Evolutionary conservation across 2,888 invertebrate species (phyloP), one percentile per base, ranked within the genome.

Genomic region (Unio delphinus): DNA sequence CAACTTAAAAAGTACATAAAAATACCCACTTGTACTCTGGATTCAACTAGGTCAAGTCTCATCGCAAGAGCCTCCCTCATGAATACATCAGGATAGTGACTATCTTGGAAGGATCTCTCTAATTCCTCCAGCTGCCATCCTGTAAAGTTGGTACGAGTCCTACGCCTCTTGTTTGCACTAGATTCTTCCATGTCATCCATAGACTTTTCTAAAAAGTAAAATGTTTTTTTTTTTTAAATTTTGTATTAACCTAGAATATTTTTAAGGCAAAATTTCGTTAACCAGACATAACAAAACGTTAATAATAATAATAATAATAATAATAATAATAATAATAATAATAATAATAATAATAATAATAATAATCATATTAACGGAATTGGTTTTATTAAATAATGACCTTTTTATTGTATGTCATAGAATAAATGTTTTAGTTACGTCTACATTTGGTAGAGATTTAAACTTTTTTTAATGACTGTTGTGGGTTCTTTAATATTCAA

Each of bases 1-100:
- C 45, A 11, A 45, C 45, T 8, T 45, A 11, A 45, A 11, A 45
- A 45, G 0, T 45, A 11, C 45, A 11, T 45, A 11, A 45, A 45
- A 45, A 23, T n/a, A 70, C 96, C 94, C 92, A 98, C 99, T 92
- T 99, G 99, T 77, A 99, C 98, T 90, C 99, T 93, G 89, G 98
- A 98, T 91, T 99, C 99, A 88, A 98, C 97, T 74, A 99, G 94
- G 90, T 98, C 98, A 77, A 99, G 93, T 86, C 97, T 92, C 94
- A 97, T 95, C 63, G 99, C 99, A 70, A 99, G 92, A 0, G 98
- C 96, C 90, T 99, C 99, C 82, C 99, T 92, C 98, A 99, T 98
- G 92, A 99, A 99, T 83, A 99, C 98, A 90, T 99, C 99, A 0
- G 99, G 99, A 92, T 99, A 99, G 91, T 97, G 97, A 65, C 94